phyloP scores from a whole-genome alignment of 2,888 invertebrate genomes.

The Palloptera scutellata region DNA sequence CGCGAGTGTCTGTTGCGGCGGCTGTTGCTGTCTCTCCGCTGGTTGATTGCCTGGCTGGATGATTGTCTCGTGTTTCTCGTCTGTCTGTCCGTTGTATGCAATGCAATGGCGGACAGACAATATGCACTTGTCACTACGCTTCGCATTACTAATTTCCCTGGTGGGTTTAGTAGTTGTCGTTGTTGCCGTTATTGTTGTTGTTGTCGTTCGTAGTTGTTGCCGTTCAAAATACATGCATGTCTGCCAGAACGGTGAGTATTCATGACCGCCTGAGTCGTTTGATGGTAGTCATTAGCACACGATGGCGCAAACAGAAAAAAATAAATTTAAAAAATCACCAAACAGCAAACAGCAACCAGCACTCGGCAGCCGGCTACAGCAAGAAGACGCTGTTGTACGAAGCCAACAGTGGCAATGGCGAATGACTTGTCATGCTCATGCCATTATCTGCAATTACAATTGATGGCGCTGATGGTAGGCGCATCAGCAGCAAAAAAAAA shows the following conservation, averaged over 20 bases:
- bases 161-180: conserved; percentile 38
- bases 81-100: no score
- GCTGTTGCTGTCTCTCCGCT: no score
- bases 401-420: not conserved
- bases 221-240: not conserved
- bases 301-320: not conserved
- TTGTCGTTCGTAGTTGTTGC: no score
- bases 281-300: conserved; percentile 36
- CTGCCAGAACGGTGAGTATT: conserved; percentile 6
- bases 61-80: no score
- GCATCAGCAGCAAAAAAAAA: not conserved
- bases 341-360: not conserved
- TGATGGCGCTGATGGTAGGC: conserved; percentile 17
- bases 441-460: conserved; percentile 1
- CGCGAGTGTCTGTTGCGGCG: no score
- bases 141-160: conserved; percentile 58
- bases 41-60: no score
- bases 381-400: not conserved
- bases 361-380: not conserved
- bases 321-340: no score
- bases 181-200: no score
- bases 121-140: conserved; percentile 25
- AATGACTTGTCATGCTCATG: no score
- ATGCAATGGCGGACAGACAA: not conserved
- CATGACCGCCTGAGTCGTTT: conserved; percentile 18